Evolutionary conservation across 2,113 vertebrate species (phyloP), one percentile per base, ranked within the genome.

Genomic region (Gymnobelideus leadbeateri): DNA sequence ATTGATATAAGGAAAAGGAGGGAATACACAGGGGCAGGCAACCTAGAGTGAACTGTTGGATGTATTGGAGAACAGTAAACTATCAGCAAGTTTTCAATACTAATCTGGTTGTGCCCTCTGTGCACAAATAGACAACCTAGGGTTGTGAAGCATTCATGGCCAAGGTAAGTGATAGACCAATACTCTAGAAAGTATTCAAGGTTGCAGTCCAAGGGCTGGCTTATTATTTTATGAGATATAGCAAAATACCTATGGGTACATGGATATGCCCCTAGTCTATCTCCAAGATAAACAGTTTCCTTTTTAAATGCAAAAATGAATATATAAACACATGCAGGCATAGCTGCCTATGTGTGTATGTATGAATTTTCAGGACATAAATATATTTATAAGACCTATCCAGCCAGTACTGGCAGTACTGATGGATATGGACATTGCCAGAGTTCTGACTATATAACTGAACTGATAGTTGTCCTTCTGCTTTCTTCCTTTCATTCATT

Each of bases 161-260:
- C 52, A 89, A 89, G 25, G 37, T 51, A 14, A 21, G 14, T 89
- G 91, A 50, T 37, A 24, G 55, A 94, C 49, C 77, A 89, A 14
- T 10, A 46, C 92, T 96, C 91, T 89, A 24, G 3, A 92, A 49
- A 47, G 92, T 89, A 53, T 55, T 49, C 47, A 4, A 49, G 47
- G 47, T 49, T 49, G 47, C 47, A 49, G 47, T 49, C 47, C 47
- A 49, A 49, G 52, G 4, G n/a, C 90, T 51, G 49, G 28, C 37
- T 90, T 91, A 46, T 23, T 54, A 91, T 49, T 57, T 91, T 54
- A 46, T 50, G 50, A 92, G 89, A 94, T 11, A 93, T 46, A 61
- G 49, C 43, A 89, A 90, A 43, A 90, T 92, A 50, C 21, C n/a
- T 93, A 16, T 51, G 23, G 92, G 61, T 93, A 94, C 84, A 95